Percentiles rank a stretch among this genome's conserved stretches.
Conservation (phyloP, 2,797 vertebrate genomes). For the Tenualosa thibaudeaui region DNA sequence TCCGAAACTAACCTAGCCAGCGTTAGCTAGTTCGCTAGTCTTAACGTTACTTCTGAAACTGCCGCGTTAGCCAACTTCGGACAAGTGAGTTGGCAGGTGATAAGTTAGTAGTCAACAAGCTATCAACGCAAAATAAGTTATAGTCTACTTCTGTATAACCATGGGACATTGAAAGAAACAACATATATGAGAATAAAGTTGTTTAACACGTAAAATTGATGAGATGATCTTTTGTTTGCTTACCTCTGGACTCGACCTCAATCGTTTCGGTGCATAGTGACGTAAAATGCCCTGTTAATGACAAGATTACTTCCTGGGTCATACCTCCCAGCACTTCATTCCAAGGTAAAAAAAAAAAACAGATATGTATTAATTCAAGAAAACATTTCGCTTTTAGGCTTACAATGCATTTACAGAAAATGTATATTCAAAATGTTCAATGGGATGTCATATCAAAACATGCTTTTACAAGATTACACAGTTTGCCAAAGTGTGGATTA, state of each 20-base stretch:
- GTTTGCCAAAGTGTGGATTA: too few species aligned
- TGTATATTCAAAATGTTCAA: too few species aligned
- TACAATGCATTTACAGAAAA: too few species aligned
- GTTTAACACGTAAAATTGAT: not conserved
- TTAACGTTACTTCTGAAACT: conserved; percentile 1
- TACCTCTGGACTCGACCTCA: conserved; percentile 26
- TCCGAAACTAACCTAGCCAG: conserved; percentile 7
- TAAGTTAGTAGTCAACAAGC: not conserved
- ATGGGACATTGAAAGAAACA: not conserved
- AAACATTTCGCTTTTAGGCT: too few species aligned
- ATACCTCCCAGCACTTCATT: not conserved
- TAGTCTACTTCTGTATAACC: not conserved
- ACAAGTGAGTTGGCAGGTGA: conserved; percentile 14
- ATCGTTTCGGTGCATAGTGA: conserved; percentile 22
- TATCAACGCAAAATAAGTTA: not conserved
- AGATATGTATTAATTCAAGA: too few species aligned
- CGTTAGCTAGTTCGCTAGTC: not conserved
- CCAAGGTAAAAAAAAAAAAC: not conserved
- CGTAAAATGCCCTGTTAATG: conserved; percentile 5
- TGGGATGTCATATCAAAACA: not conserved
- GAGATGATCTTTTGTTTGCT: conserved; percentile 23
- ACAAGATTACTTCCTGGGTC: conserved; percentile 19
- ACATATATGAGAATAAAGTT: not conserved
- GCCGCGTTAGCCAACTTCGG: conserved; percentile 4
- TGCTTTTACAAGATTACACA: not conserved